phyloP scores from a whole-genome alignment of 1,140 invertebrate species.

The Drosophila tristis region DNA sequence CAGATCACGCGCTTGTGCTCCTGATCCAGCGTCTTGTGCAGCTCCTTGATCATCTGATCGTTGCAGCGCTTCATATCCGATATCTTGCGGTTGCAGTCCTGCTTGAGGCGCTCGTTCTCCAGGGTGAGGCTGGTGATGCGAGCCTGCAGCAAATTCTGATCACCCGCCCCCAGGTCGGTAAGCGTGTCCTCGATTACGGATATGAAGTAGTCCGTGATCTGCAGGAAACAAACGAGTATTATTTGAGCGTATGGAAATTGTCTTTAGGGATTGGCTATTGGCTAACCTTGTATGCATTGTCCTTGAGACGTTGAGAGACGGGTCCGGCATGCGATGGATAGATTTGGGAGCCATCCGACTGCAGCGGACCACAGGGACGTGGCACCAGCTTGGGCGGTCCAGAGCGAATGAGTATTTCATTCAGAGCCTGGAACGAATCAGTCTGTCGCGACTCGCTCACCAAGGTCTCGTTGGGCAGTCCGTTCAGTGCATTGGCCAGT shows the following conservation, averaged over 20 bases:
- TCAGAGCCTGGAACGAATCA: constrained; percentile 70
- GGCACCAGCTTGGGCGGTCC: constrained; percentile 84
- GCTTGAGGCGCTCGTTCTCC: constrained; percentile 88
- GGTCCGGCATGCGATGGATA: constrained; percentile 84
- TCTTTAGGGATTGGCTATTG: background rate
- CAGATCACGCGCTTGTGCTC: constrained; percentile 87
- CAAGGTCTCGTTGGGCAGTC: constrained; percentile 37
- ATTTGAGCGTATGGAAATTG: background rate
- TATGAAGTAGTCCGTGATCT: constrained; percentile 86
- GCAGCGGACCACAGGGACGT: constrained; percentile 82
- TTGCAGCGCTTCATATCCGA: constrained; percentile 84
- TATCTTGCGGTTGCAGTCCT: constrained; percentile 85
- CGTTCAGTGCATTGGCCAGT: constrained; percentile 59
- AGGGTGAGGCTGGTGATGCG: constrained; percentile 86
- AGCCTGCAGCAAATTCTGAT: constrained; percentile 85
- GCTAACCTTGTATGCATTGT: constrained; percentile 85
- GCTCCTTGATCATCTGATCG: constrained; percentile 85
- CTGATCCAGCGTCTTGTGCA: constrained; percentile 87
- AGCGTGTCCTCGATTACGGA: constrained; percentile 86
- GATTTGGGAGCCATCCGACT: constrained; percentile 77
- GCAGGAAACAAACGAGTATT: background rate
- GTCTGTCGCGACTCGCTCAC: constrained; percentile 24
- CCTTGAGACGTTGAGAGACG: constrained; percentile 81
- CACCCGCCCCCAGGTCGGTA: constrained; percentile 84
- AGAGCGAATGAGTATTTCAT: constrained; percentile 74